Percentiles rank a stretch among this genome's conserved stretches.
phyloP scores from a whole-genome alignment of 2,888 invertebrate genomes.

The Brachyptera risi region DNA sequence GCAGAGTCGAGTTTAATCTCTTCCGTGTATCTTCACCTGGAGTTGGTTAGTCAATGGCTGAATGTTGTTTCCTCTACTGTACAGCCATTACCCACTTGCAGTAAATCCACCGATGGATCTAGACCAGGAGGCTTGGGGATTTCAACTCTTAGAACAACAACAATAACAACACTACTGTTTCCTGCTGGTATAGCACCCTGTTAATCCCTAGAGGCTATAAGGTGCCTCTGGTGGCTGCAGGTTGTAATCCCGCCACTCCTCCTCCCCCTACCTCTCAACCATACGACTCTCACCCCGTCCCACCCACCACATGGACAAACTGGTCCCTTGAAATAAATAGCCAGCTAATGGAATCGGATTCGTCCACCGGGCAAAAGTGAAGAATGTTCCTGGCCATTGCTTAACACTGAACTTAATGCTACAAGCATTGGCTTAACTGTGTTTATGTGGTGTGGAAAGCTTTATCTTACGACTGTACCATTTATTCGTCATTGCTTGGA shows the following conservation, averaged over 20 bases:
- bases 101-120: too few species aligned
- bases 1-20: too few species aligned
- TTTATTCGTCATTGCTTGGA: too few species aligned
- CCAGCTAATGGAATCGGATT: slow-evolving; percentile 29
- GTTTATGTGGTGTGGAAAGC: neutral
- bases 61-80: too few species aligned
- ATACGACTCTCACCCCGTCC: slow-evolving; percentile 3
- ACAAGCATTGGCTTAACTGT: neutral
- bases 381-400: neutral
- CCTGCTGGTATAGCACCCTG: slow-evolving; percentile 1
- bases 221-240: neutral
- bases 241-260: neutral
- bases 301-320: too few species aligned
- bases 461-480: too few species aligned
- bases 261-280: neutral
- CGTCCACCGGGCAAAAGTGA: neutral
- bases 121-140: too few species aligned
- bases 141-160: too few species aligned
- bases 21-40: too few species aligned
- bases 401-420: neutral
- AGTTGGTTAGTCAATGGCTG: too few species aligned
- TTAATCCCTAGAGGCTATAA: neutral
- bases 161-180: neutral
- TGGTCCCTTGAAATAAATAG: slow-evolving; percentile 26
- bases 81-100: too few species aligned